A percentile compares a stretch with the other conserved stretches of the same genome.
These are phyloP conservation scores for Falco concolor DNA, from an alignment of 2,797 vertebrate genomes.

Conservation along the genomic window DNA sequence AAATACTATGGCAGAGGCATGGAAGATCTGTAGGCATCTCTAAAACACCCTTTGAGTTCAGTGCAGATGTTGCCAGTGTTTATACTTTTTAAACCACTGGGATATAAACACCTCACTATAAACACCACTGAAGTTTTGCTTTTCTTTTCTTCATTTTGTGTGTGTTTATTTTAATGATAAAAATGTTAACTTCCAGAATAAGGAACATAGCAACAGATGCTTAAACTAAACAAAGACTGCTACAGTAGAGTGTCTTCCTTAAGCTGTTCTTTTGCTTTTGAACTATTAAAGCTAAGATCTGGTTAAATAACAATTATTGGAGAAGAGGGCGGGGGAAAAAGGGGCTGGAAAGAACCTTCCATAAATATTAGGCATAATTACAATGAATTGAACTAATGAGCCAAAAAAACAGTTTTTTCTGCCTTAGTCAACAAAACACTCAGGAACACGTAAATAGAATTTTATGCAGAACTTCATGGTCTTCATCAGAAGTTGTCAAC, in stretches of 20 bases:
- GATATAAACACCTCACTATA: slow-evolving; percentile 64
- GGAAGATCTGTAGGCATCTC: slow-evolving; percentile 27
- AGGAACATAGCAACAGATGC: slow-evolving; percentile 71
- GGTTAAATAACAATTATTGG: slow-evolving; percentile 12
- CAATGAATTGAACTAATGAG: neutral
- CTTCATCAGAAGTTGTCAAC: neutral
- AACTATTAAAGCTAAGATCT: slow-evolving; percentile 8
- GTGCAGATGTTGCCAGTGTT: slow-evolving; percentile 61
- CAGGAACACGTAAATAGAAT: neutral
- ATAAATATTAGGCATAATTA: neutral
- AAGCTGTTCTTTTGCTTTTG: neutral
- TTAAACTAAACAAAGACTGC: slow-evolving; percentile 61
- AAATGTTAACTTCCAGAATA: slow-evolving; percentile 67
- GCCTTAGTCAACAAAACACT: neutral
- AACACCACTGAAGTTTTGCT: slow-evolving; percentile 59
- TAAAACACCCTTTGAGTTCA: neutral
- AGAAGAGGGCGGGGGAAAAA: neutral
- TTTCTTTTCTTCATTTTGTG: slow-evolving; percentile 64
- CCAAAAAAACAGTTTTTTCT: neutral
- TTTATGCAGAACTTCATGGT: neutral
- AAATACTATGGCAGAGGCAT: neutral
- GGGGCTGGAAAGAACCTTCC: neutral
- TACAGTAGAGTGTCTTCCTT: neutral
- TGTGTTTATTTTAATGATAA: slow-evolving; percentile 72
- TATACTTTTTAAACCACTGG: slow-evolving; percentile 47